Percentiles rank a stretch among this genome's conserved stretches.
Evolutionary conservation across 2,888 invertebrate genomes (phyloP).

Genomic region (Papilio demoleus): DNA sequence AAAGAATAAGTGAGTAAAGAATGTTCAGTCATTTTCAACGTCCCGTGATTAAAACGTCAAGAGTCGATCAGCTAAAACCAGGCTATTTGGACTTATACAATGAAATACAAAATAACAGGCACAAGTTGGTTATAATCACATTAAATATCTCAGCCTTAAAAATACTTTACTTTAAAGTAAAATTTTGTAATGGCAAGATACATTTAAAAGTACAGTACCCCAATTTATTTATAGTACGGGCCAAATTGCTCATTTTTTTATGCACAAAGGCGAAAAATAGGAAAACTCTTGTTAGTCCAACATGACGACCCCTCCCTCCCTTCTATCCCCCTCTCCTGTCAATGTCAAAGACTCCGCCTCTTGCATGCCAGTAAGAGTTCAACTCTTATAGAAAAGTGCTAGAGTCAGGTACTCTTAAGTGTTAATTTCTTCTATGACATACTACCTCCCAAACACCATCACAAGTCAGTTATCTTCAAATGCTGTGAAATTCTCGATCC

Average conservation of each 20-base stretch:
- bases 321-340: neutral
- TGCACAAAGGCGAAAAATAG: no score
- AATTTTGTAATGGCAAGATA: neutral
- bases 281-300: no score
- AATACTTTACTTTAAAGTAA: neutral
- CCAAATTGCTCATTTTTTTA: neutral
- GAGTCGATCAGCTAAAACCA: no score
- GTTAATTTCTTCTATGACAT: neutral
- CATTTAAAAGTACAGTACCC: neutral
- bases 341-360: neutral
- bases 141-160: neutral
- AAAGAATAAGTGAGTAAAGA: no score
- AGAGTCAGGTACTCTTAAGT: neutral
- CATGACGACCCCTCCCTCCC: neutral
- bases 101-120: neutral
- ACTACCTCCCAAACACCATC: neutral
- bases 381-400: neutral
- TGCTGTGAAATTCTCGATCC: constrained; percentile 52
- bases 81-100: neutral
- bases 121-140: neutral
- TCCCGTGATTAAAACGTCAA: no score
- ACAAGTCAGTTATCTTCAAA: constrained; percentile 49
- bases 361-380: neutral
- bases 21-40: no score
- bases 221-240: neutral